phyloP scores from a whole-genome alignment of 1,140 invertebrate genomes.

The Lordiphosa stackelbergi region DNA sequence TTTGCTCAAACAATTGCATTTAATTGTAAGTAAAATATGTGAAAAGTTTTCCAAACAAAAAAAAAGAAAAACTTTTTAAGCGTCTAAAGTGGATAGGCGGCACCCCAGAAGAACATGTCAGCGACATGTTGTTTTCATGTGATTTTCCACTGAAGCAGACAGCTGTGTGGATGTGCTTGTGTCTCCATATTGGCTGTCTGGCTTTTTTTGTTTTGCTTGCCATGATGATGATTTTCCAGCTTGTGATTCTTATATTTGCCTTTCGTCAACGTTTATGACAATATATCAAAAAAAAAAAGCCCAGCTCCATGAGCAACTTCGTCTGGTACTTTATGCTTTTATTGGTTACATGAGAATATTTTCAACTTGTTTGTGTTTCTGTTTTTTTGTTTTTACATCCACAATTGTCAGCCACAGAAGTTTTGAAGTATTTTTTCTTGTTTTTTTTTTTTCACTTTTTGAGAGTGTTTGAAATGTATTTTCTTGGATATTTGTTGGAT shows the following conservation, averaged over 20 bases:
- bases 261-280: constrained; percentile 71
- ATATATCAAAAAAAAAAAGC: constrained; percentile 50
- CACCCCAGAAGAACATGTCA: constrained; percentile 33
- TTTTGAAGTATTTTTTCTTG: constrained; percentile 58
- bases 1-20: constrained; percentile 61
- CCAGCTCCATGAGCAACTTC: constrained; percentile 18
- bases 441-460: constrained; percentile 10
- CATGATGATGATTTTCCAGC: constrained; percentile 55
- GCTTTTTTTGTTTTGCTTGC: constrained; percentile 31
- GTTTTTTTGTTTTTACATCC: constrained; percentile 25
- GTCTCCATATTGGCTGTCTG: constrained; percentile 7
- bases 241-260: constrained; percentile 68
- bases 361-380: constrained; percentile 28
- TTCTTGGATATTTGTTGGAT: constrained; percentile 5
- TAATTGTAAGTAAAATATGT: constrained; percentile 76
- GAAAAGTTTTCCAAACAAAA: constrained; percentile 57
- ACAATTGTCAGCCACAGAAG: constrained; percentile 72
- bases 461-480: constrained; percentile 23
- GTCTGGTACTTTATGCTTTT: constrained; percentile 61
- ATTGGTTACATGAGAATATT: constrained; percentile 69
- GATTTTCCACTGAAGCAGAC: constrained; percentile 52
- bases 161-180: constrained; percentile 32
- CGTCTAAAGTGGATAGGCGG: constrained; percentile 28
- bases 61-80: constrained; percentile 56
- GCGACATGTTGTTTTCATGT: constrained; percentile 74